Base-by-base conservation (phyloP, 2,797 vertebrate genomes). In the Crenuchus spilurus region DNA sequence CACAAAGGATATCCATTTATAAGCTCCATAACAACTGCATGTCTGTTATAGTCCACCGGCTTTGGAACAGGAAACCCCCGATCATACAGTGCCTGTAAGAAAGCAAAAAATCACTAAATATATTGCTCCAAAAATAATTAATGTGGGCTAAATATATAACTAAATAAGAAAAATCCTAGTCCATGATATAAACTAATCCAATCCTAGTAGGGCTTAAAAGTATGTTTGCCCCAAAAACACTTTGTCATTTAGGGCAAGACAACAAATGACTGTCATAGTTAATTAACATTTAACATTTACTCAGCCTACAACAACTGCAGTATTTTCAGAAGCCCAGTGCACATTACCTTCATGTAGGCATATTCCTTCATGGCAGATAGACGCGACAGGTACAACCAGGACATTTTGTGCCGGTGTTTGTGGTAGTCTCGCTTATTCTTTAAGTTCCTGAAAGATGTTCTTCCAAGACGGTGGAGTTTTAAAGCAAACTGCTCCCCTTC, bases 341-440 rank as follows among this genome's bases (percentile, higher is more conserved):
- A 41, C 18, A 13, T 63, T 77, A 83, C 98, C 94, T 99, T 99
- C 98, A 99, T 99, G 80, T 97, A 99, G 7, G 96, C 97, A 88
- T 92, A 99, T 87, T 99, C 98, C 72, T 98, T 99, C 96, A 94
- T 96, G 55, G 98, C 97, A 74, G 98, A 96, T 54, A 98, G 93
- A 28, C 97, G 94, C 44, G 98, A 99, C 31, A 99, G 93, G 79
- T 99, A 99, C 14, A 99, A 94, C 97, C 97, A 99, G 9, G 97
- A 99, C 90, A 98, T 92, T 70, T 92, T 97, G 66, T 91, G 91
- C 37, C 97, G 92, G 85, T 98, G 95, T 78, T 97, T 94, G 90
- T 98, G 98, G 83, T 99, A 99, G 89, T 99, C 98, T n/a, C 97
- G 93, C 66, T 99, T 98, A 82, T 97, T 99, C 88, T 97, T 98